Evolutionary conservation across 2,888 invertebrate genomes (phyloP).

Genomic region (Halocaridina rubra): DNA sequence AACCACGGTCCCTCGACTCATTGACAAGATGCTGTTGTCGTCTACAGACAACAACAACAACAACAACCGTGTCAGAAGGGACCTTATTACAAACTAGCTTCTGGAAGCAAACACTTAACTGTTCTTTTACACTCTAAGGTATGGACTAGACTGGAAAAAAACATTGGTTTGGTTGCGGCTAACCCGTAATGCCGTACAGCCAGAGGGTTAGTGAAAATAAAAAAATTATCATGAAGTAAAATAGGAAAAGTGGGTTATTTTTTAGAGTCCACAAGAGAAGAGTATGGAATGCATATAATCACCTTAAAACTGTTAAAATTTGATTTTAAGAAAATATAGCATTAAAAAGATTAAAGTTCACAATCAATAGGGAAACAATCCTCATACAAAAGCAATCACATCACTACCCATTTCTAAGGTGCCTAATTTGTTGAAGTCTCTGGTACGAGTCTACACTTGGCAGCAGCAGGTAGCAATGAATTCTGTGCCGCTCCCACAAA

Average conservation of each 20-base stretch:
- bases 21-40: too few relatives aligned
- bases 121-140: conserved; percentile 60
- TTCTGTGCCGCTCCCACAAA: too few relatives aligned
- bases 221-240: conserved; percentile 30
- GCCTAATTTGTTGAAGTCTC: conserved; percentile 54
- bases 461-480: conserved; percentile 17
- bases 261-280: conserved; percentile 46
- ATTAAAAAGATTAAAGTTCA: conserved; percentile 57
- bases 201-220: conserved; percentile 46
- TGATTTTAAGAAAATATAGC: conserved; percentile 61
- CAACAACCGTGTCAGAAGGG: conserved; percentile 28
- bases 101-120: conserved; percentile 60
- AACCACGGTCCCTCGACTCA: conserved; percentile 46
- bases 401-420: conserved; percentile 60
- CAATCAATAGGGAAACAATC: conserved; percentile 57
- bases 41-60: too few relatives aligned
- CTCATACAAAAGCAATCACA: conserved; percentile 58
- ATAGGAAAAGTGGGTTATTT: conserved; percentile 12
- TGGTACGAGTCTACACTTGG: conserved; percentile 33
- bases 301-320: conserved; percentile 45
- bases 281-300: conserved; percentile 55
- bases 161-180: conserved; percentile 61
- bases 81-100: conserved; percentile 60
- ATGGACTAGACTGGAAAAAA: conserved; percentile 61
- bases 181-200: conserved; percentile 52